phyloP scores from a whole-genome alignment of 2,888 invertebrate genomes.

The Dasypolia templi region DNA sequence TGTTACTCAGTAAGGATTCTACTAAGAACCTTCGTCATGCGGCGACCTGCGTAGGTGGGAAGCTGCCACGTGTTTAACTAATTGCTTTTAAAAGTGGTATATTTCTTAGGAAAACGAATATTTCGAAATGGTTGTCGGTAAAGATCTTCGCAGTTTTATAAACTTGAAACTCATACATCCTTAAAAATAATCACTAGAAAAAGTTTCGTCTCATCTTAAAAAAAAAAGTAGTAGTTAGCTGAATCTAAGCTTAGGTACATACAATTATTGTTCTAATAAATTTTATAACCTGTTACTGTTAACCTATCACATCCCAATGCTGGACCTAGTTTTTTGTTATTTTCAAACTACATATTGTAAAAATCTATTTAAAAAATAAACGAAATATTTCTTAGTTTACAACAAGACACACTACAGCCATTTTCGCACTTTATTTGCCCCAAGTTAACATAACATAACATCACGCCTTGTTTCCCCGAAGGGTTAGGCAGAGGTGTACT shows the following conservation, averaged over 20 bases:
- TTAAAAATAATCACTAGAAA: not conserved
- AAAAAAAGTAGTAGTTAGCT: not conserved
- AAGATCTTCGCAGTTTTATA: not conserved
- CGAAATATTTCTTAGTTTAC: not conserved
- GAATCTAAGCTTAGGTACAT: not conserved
- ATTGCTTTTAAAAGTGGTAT: not conserved
- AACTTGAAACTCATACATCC: not conserved
- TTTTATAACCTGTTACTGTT: not conserved
- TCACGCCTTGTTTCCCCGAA: too few species aligned
- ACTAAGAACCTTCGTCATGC: not conserved
- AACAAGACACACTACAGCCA: not conserved
- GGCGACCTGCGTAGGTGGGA: not conserved
- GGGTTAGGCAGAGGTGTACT: too few species aligned
- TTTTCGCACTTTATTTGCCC: conserved; percentile 47
- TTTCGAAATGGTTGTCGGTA: not conserved
- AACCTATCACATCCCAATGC: not conserved
- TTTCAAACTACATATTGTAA: too few species aligned
- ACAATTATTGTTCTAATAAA: not conserved
- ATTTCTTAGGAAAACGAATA: not conserved
- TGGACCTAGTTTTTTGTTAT: not conserved
- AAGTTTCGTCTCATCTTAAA: not conserved
- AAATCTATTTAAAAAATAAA: not conserved
- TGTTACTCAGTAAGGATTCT: not conserved
- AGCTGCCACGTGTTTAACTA: not conserved
- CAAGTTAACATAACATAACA: too few species aligned